These are phyloP conservation scores for Bradypodion pumilum DNA, from an alignment of 2,797 vertebrate genomes.

Conservation along the genomic window DNA sequence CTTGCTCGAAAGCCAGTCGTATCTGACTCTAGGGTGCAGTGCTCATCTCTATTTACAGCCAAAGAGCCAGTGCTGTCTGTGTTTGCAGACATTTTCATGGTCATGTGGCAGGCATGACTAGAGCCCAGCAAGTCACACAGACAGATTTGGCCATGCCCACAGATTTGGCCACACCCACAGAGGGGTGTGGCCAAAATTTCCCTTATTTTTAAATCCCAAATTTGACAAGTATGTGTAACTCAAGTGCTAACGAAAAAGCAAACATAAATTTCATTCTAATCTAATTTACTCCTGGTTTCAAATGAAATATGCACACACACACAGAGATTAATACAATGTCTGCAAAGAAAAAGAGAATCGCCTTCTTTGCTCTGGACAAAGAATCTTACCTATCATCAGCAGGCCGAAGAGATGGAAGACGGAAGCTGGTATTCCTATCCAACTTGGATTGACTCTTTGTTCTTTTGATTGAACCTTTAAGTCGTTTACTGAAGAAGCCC, in stretches of 20 bases:
- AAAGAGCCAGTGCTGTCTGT: too few species aligned
- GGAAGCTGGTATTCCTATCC: conserved; percentile 92
- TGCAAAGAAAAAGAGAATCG: conserved; percentile 1
- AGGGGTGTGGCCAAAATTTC: too few species aligned
- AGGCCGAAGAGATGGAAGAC: conserved; percentile 84
- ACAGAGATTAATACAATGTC: background rate
- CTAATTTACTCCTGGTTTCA: background rate
- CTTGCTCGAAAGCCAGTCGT: too few species aligned
- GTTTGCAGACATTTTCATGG: too few species aligned
- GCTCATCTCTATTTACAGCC: too few species aligned
- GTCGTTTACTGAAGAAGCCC: conserved; percentile 96
- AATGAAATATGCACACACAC: fast-evolving
- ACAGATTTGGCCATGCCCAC: too few species aligned
- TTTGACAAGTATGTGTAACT: too few species aligned
- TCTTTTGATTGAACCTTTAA: conserved; percentile 97
- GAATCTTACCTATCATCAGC: conserved; percentile 87
- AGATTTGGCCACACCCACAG: too few species aligned
- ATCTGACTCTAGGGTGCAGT: too few species aligned
- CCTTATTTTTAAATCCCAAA: too few species aligned
- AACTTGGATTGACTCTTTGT: conserved; percentile 96
- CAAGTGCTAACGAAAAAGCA: background rate
- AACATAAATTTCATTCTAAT: background rate
- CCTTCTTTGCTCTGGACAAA: background rate
- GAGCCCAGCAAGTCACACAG: too few species aligned
- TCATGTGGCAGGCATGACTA: too few species aligned